These are phyloP conservation scores for Tragelaphus eurycerus DNA, from an alignment of 2,797 vertebrate species.

Conservation along the genomic window DNA sequence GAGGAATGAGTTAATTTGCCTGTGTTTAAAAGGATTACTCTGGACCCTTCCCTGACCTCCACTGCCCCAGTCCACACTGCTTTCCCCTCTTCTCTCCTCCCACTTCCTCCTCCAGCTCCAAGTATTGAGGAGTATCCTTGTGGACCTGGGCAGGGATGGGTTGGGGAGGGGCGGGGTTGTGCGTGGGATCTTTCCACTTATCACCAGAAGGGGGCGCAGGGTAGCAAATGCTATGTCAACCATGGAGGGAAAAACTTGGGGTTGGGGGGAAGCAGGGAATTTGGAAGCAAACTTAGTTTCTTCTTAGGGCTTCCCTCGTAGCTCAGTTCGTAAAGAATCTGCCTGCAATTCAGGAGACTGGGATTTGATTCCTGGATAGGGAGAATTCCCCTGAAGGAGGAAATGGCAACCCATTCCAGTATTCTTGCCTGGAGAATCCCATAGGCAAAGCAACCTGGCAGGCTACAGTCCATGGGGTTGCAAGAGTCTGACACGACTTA, in stretches of 20 bases:
- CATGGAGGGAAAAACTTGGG: background rate
- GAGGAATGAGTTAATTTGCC: background rate
- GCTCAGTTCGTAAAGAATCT: background rate
- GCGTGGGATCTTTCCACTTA: background rate
- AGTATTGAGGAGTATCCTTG: background rate
- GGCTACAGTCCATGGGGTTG: background rate
- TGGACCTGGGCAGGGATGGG: rapidly evolving
- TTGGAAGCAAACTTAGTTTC: background rate
- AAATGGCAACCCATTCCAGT: background rate
- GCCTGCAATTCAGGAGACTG: background rate
- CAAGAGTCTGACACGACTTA: background rate
- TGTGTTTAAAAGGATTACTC: background rate
- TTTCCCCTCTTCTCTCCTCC: background rate
- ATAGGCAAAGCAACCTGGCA: background rate
- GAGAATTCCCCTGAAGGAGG: background rate
- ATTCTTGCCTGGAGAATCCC: background rate
- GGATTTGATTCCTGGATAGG: background rate
- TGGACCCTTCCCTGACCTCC: background rate
- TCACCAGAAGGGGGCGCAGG: constrained; percentile 43
- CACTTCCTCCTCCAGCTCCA: background rate
- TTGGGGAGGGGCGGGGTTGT: rapidly evolving
- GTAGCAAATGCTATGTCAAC: background rate
- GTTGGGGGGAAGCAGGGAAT: background rate
- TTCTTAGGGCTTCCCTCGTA: background rate
- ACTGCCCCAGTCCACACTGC: background rate